Conservation (phyloP, 2,113 vertebrate species). For the Glareola pratincola region DNA sequence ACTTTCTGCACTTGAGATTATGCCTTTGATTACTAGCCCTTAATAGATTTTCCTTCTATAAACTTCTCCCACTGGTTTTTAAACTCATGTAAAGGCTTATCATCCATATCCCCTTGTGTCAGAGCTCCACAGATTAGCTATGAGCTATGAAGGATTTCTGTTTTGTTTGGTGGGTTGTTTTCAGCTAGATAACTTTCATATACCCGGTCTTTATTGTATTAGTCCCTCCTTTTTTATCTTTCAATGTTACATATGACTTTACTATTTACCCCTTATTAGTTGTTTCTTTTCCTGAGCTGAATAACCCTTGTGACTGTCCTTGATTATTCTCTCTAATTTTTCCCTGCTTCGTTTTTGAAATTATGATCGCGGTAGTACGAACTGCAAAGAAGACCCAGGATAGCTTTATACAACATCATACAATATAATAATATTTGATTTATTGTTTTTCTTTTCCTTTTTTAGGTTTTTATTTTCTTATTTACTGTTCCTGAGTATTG, state of each 20-base stretch:
- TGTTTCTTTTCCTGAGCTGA: not conserved
- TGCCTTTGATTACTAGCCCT: not conserved
- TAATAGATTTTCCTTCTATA: not conserved
- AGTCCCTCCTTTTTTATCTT: not conserved
- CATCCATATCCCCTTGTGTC: not conserved
- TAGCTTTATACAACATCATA: not conserved
- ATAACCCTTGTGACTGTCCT: not conserved
- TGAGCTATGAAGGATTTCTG: not conserved
- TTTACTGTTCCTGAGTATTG: not conserved
- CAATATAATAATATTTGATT: not conserved
- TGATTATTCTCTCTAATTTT: not conserved
- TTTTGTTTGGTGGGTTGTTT: not conserved
- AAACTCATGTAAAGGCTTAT: not conserved
- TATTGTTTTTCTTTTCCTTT: not conserved
- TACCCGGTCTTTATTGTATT: not conserved
- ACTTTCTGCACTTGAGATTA: not conserved
- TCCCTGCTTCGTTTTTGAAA: not conserved
- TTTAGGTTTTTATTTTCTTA: not conserved
- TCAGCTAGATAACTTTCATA: not conserved
- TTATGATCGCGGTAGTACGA: not conserved
- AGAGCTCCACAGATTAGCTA: not conserved
- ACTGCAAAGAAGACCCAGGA: not conserved
- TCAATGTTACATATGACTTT: not conserved
- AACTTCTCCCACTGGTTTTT: not conserved
- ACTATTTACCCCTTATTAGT: not conserved